Base-by-base conservation (phyloP, 1,140 invertebrate species). In the Neodiprion pinetum region DNA sequence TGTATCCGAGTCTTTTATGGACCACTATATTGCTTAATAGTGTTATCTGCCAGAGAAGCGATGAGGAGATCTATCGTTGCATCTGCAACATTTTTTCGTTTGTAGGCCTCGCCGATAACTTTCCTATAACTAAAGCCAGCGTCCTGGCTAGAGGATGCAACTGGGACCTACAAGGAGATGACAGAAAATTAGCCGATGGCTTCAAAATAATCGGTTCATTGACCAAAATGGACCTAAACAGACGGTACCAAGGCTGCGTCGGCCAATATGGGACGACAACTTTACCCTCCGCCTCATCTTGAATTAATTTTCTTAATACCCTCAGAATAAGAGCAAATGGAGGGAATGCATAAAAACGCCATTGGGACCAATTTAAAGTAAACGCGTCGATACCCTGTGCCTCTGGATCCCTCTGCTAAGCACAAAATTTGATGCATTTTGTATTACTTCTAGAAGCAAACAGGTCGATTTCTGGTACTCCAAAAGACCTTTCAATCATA, bases 391-490 rank as follows among this genome's bases (percentile, higher is more conserved):
- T 74, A 14, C 50, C 70, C 11, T 72, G 65, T 7, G 78, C 50
- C 21, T 72, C 78, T 8, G 79, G 79, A 68, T 80, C 78, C 67
- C 21, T 50, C 66, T 75, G 21, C 76, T 72, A 81, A 5, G 78
- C 79, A 47, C 79, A 67, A 70, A 66, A 81, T 47, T 67, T 67
- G 0, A 66, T 23, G 67, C 80, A 82, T 76, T 82, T 81, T 8
- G 73, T 61, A 74, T 80, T 81, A 65, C 70, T 73, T 75, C 77
- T 21, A 67, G 74, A 75, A 12, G 77, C 77, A 70, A 81, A 81
- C 21, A 81, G 66, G 68, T 81, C 75, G 70, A 80, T 79, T 40
- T 72, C 61, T 8, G 80, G 75, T 14, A 47, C 1, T 1, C 80
- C 80, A 65, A 81, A 81, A 47, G 77, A 84, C 3, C 71, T 53